Conservation (phyloP, 2,797 vertebrate genomes). For the Masticophis lateralis region DNA sequence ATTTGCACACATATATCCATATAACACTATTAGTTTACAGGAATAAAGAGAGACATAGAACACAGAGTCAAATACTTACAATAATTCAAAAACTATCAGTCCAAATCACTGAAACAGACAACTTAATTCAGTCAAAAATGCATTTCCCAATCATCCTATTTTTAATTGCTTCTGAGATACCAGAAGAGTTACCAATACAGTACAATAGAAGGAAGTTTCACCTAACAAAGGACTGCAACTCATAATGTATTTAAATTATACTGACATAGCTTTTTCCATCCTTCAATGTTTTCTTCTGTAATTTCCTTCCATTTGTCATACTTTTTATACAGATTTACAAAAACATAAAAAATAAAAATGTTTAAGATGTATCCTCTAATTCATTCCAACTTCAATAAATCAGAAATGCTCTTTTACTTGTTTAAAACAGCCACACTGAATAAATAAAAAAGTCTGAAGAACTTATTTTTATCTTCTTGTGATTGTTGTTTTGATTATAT, state of each 20-base stretch:
- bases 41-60: not conserved
- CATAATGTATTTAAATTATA: not conserved
- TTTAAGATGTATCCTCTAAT: not conserved
- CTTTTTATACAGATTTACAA: not conserved
- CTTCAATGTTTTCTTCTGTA: not conserved
- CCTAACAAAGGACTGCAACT: not conserved
- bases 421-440: not conserved
- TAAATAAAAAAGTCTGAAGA: not conserved
- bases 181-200: not conserved
- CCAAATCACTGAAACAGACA: not conserved
- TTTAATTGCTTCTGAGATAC: not conserved
- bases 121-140: not conserved
- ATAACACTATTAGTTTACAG: not conserved
- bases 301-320: not conserved
- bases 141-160: not conserved
- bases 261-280: not conserved
- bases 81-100: not conserved
- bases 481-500: not conserved
- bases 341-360: not conserved
- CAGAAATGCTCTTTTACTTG: not conserved
- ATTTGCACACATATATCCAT: not conserved
- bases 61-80: not conserved
- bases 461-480: not conserved
- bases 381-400: not conserved
- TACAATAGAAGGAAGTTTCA: not conserved